Evolutionary conservation across 2,888 invertebrate genomes (phyloP), one percentile per base, ranked within the genome.

Genomic region (Pachycephus smyrnensis): DNA sequence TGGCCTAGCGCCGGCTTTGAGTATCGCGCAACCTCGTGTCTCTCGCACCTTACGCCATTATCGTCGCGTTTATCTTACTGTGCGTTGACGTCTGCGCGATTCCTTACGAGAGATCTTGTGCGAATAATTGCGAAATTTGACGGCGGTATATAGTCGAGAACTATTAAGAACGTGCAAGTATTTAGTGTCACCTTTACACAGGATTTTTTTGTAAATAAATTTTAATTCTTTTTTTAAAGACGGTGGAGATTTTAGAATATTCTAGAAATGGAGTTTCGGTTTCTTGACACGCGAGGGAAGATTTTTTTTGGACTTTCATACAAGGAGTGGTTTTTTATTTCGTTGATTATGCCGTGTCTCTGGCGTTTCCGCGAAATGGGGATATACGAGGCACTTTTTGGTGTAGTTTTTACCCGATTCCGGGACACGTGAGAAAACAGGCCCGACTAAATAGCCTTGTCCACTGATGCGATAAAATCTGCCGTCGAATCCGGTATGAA

Each of bases 371-470:
- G 23, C 55, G 55, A 55, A 55, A 55, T 55, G 23, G 23, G 9
- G 23, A 55, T 55, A 55, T 23, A 55, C 55, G 55, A 55, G 55
- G 55, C 55, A 55, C 23, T 23, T 23, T 23, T 23, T 55, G 55
- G 23, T 23, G 23, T 23, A 23, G 55, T 55, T 55, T 55, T 55
- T 9, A 55, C 76, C 69, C 79, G 81, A 81, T 80, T 82, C 79
- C 82, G 76, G 81, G 80, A 79, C 80, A 83, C 85, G 84, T 88
- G 88, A 86, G 88, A 86, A 86, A 88, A 86, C 80, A 79, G 80
- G 84, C 81, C 82, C 81, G 82, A 81, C 80, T 82, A 80, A 83
- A 82, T 82, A 85, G 86, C 85, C 85, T 84, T 81, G 85, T 82
- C 55, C 55, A 55, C 55, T 23, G 23, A 23, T 69, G 75, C 79